A percentile compares a stretch with the other conserved stretches of the same genome.
Evolutionary conservation across 1,140 invertebrate genomes (phyloP).

Genomic region (Conopomorpha cramerella): DNA sequence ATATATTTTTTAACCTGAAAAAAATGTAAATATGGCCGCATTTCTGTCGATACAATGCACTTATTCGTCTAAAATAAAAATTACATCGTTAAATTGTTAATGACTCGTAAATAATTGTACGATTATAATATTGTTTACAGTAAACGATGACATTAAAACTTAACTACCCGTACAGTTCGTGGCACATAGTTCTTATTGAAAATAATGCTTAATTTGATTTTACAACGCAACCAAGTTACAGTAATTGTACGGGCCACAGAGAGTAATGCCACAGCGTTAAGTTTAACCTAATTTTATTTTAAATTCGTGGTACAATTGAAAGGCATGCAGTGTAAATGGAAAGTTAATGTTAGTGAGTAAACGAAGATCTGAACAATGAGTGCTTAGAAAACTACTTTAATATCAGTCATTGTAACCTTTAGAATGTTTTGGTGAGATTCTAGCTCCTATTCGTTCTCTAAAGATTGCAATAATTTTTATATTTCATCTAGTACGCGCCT

Average conservation of each 20-base stretch:
- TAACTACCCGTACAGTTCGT: constrained; percentile 41
- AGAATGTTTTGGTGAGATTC: constrained; percentile 44
- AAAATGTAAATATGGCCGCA: too few species aligned
- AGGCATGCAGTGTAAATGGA: too few species aligned
- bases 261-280: not conserved
- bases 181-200: constrained; percentile 27
- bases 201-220: constrained; percentile 8
- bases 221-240: not conserved
- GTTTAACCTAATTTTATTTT: not conserved
- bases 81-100: too few species aligned
- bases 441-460: constrained; percentile 31
- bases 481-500: not conserved
- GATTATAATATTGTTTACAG: too few species aligned
- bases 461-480: constrained; percentile 39
- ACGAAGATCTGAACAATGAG: too few species aligned
- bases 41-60: too few species aligned
- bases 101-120: too few species aligned
- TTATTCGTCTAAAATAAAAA: too few species aligned
- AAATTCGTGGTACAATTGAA: not conserved
- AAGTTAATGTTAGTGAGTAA: too few species aligned
- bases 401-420: constrained; percentile 51
- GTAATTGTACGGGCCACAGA: not conserved
- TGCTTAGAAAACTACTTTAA: too few species aligned
- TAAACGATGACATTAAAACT: too few species aligned
- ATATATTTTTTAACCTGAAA: too few species aligned